Evolutionary conservation across 2,113 vertebrate genomes (phyloP).

Genomic region (Capra hircus): DNA sequence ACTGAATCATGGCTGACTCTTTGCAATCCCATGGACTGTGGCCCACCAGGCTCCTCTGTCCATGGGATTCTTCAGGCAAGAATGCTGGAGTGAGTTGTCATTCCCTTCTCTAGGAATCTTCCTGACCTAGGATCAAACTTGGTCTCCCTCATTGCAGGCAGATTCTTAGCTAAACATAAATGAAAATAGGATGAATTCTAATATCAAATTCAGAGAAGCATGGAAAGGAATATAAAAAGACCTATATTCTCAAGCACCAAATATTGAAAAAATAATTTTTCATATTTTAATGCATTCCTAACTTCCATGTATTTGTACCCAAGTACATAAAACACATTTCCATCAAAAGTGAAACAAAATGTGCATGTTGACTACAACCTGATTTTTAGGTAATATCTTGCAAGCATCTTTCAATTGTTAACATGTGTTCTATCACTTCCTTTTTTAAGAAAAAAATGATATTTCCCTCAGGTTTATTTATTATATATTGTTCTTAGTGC

Average conservation of each 20-base stretch:
- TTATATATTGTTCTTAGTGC: neutral
- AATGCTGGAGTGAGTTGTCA: neutral
- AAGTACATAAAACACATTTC: neutral
- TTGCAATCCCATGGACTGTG: neutral
- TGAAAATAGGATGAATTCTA: neutral
- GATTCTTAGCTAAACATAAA: neutral
- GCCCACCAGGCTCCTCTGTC: fast-evolving
- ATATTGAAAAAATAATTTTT: neutral
- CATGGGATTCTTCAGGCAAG: neutral
- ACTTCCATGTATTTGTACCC: neutral
- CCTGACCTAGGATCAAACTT: neutral
- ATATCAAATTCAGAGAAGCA: neutral
- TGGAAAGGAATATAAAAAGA: neutral
- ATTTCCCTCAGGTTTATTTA: neutral
- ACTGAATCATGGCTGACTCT: neutral
- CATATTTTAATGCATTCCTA: neutral
- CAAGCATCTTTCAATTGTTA: neutral
- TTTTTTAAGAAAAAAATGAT: neutral
- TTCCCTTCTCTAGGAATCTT: neutral
- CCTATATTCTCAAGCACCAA: neutral
- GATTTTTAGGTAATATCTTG: neutral
- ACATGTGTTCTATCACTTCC: neutral
- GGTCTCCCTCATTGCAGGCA: neutral
- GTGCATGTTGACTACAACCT: neutral
- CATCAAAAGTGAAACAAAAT: neutral